Conservation (phyloP, 2,888 invertebrate genomes). For the Drosophila siamana region DNA sequence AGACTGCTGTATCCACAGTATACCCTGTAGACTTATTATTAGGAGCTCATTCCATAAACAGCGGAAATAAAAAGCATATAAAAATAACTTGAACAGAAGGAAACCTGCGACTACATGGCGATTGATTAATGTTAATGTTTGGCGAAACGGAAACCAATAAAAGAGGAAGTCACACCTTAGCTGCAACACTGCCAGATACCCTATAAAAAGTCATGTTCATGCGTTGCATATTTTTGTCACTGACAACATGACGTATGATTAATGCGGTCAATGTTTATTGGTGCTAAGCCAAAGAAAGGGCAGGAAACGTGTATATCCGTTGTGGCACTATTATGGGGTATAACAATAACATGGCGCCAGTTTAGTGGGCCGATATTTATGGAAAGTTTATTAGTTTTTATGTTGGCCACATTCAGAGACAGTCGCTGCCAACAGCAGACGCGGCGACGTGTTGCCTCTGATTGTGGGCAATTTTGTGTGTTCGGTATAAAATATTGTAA, state of each 20-base stretch:
- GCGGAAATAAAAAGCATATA: not conserved
- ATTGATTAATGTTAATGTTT: constrained; percentile 9
- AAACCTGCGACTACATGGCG: not conserved
- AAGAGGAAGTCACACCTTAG: not conserved
- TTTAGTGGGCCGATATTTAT: constrained; percentile 63
- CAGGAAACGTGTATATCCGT: constrained; percentile 35
- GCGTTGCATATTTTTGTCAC: not conserved
- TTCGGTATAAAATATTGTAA: constrained; percentile 52
- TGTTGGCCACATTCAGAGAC: constrained; percentile 39
- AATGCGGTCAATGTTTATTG: not conserved
- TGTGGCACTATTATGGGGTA: constrained; percentile 22
- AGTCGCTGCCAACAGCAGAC: constrained; percentile 25
- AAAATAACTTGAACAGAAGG: not conserved
- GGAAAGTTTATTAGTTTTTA: constrained; percentile 69
- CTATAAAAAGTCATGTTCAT: not conserved
- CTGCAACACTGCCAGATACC: not conserved
- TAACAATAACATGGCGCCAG: constrained; percentile 49
- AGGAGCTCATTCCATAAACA: too few species aligned
- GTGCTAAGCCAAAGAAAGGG: not conserved
- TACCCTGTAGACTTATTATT: too few species aligned
- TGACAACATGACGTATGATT: constrained; percentile 12
- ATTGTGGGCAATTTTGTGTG: constrained; percentile 56
- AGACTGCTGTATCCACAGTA: too few species aligned
- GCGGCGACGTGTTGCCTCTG: constrained; percentile 49
- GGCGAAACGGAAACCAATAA: not conserved